Conservation (phyloP, 1,140 invertebrate species). For the Steinernema khuongi region DNA sequence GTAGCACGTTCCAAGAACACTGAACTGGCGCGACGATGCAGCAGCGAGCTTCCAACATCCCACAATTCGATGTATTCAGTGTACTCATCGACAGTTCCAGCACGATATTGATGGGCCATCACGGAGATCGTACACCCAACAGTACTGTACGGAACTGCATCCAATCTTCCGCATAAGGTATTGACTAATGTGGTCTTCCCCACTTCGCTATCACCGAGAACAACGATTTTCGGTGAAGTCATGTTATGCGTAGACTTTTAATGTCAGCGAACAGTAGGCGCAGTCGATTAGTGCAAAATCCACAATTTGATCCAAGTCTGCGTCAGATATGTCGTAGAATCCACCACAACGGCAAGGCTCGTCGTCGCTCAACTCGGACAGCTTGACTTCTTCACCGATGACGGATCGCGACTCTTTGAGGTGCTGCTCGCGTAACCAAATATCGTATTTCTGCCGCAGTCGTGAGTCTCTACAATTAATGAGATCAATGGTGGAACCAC, state of each 20-base stretch:
- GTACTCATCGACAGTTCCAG: conserved; percentile 79
- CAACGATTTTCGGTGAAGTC: conserved; percentile 34
- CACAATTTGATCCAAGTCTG: conserved; percentile 35
- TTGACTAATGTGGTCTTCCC: conserved; percentile 33
- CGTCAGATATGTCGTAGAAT: conserved; percentile 22
- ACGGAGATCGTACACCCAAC: conserved; percentile 91
- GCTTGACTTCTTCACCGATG: conserved; percentile 26
- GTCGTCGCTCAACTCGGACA: conserved; percentile 10
- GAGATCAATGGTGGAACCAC: too few species aligned
- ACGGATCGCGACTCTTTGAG: conserved; percentile 25
- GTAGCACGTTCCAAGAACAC: conserved; percentile 88
- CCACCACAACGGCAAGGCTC: conserved; percentile 34
- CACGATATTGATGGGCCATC: conserved; percentile 83
- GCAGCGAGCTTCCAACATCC: conserved; percentile 88
- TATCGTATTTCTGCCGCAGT: conserved; percentile 22
- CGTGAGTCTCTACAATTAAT: not conserved
- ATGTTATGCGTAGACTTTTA: conserved; percentile 26
- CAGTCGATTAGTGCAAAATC: conserved; percentile 35
- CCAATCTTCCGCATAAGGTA: conserved; percentile 69
- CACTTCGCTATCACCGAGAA: conserved; percentile 36
- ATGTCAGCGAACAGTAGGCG: conserved; percentile 29
- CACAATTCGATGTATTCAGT: conserved; percentile 90
- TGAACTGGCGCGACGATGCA: conserved; percentile 79
- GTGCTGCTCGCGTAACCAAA: conserved; percentile 34
- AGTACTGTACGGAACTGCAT: conserved; percentile 65